Evolutionary conservation across 2,113 vertebrate species (phyloP).

Genomic region (Pachycephala philippinensis): DNA sequence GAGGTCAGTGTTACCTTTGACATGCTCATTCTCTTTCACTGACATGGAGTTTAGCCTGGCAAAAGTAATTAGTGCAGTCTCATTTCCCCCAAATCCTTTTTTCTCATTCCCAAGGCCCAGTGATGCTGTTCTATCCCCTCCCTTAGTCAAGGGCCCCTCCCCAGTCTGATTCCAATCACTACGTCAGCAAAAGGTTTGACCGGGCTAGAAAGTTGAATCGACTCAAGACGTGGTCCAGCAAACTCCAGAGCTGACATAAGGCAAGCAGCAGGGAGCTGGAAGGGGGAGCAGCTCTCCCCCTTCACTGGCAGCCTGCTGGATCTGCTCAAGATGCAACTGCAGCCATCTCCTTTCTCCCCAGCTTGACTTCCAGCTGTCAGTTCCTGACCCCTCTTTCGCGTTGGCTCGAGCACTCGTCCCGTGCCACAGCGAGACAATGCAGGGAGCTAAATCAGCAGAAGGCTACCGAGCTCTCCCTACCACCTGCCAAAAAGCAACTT

Average conservation of each 20-base stretch:
- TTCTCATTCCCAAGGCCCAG: neutral
- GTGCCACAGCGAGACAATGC: fast-evolving
- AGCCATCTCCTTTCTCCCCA: neutral
- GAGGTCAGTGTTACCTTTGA: neutral
- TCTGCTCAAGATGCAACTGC: neutral
- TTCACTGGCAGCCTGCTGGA: neutral
- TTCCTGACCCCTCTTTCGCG: fast-evolving
- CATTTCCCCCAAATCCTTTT: neutral
- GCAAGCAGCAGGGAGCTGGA: neutral
- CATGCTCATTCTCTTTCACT: neutral
- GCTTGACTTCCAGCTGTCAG: neutral
- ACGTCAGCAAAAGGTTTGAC: neutral
- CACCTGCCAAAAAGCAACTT: neutral
- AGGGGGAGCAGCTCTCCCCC: neutral
- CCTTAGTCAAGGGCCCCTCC: neutral
- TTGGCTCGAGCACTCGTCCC: neutral
- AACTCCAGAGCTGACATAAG: neutral
- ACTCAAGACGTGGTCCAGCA: neutral
- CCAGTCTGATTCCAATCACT: neutral
- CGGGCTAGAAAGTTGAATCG: neutral
- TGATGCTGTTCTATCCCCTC: neutral
- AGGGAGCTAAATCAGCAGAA: neutral
- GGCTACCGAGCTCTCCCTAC: fast-evolving
- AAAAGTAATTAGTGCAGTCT: neutral
- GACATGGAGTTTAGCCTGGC: neutral